A percentile compares a stretch with the other conserved stretches of the same genome.
These are phyloP conservation scores for Oscheius onirici DNA, from an alignment of 2,888 invertebrate species.

Conservation along the genomic window DNA sequence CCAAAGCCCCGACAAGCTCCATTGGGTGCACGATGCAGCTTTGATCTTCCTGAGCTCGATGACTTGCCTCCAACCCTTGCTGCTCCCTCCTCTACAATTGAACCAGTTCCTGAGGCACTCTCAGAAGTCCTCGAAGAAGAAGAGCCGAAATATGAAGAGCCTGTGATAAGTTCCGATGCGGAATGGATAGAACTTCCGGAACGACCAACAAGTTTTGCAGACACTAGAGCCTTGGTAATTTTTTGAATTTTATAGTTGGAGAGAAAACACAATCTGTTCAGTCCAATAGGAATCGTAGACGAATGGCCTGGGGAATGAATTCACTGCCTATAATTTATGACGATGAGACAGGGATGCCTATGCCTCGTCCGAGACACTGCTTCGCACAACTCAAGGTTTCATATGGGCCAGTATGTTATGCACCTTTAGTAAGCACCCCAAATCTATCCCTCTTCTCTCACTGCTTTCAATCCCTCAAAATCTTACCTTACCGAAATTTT, in stretches of 20 bases:
- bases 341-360: constrained; percentile 14
- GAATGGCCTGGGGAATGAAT: not conserved
- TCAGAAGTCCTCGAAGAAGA: constrained; percentile 12
- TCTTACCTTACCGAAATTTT: not conserved
- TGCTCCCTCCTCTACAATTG: not conserved
- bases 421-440: constrained; percentile 12
- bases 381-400: constrained; percentile 19
- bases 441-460: not conserved
- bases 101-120: not conserved
- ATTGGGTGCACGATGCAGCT: constrained; percentile 4
- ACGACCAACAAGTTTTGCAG: not conserved
- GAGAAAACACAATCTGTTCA: not conserved
- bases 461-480: not conserved
- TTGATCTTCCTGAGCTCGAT: constrained; percentile 5
- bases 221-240: constrained; percentile 6
- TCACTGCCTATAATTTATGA: constrained; percentile 15
- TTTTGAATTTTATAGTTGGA: not conserved
- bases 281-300: not conserved
- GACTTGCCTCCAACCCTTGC: not conserved
- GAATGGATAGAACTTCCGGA: constrained; percentile 14
- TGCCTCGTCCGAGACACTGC: constrained; percentile 13
- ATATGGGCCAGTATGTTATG: not conserved
- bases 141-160: not conserved
- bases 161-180: not conserved
- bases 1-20: constrained; percentile 20